Conservation (phyloP, 2,113 vertebrate species). For the Geothlypis trichas region DNA sequence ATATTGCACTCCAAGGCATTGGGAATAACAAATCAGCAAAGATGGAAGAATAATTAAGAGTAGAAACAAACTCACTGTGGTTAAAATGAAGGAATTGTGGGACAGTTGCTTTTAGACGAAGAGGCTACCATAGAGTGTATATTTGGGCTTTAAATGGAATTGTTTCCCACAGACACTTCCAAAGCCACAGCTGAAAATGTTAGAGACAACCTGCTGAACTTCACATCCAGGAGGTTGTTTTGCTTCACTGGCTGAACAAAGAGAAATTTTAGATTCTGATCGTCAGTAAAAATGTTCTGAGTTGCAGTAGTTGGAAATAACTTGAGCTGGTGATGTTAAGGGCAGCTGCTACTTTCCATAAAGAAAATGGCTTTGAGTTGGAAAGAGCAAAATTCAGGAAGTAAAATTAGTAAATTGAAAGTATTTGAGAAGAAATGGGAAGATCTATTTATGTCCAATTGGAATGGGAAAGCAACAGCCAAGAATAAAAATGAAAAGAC, state of each 20-base stretch:
- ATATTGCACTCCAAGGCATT: background rate
- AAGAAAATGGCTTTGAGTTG: conserved; percentile 14
- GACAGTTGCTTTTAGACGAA: background rate
- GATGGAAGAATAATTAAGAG: background rate
- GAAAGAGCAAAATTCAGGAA: background rate
- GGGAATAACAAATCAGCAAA: background rate
- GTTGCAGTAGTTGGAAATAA: background rate
- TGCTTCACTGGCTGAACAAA: background rate
- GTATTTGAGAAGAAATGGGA: background rate
- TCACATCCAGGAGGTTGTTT: background rate
- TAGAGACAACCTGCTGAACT: background rate
- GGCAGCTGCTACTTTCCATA: background rate
- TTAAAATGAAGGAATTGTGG: background rate
- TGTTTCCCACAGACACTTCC: background rate
- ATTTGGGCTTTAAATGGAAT: background rate
- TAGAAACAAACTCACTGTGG: background rate
- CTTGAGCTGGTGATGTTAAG: background rate
- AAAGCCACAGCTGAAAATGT: background rate
- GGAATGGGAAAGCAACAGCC: background rate
- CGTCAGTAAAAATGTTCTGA: background rate
- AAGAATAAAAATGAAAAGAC: background rate
- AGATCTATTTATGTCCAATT: background rate
- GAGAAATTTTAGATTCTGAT: background rate
- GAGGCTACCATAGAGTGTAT: no score
- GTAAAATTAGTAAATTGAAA: background rate